Percentiles rank a stretch among this genome's conserved stretches.
phyloP scores from a whole-genome alignment of 2,888 invertebrate genomes.

The Thereva unica region DNA sequence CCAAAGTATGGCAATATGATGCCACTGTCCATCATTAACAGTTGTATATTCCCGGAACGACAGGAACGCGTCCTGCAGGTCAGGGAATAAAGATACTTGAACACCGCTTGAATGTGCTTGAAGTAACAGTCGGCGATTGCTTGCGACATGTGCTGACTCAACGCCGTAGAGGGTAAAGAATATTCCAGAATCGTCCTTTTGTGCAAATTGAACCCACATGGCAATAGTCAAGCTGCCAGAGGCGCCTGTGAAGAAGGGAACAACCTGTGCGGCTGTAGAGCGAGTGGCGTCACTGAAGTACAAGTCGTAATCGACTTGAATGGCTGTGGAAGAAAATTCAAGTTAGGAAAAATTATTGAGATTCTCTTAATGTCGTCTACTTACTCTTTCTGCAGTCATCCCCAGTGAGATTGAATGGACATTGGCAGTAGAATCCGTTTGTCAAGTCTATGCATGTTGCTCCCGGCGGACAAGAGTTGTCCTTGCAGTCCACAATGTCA shows the following conservation, averaged over 20 bases:
- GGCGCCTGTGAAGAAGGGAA: conserved; percentile 83
- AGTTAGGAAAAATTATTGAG: not conserved
- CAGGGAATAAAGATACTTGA: conserved; percentile 85
- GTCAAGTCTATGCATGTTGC: conserved; percentile 91
- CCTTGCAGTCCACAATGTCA: conserved; percentile 88
- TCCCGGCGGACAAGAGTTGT: conserved; percentile 91
- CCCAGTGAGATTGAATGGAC: conserved; percentile 95
- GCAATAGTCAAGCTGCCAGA: conserved; percentile 84
- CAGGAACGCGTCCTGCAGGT: conserved; percentile 85
- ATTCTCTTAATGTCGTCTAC: conserved; percentile 45
- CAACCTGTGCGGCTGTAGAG: conserved; percentile 89
- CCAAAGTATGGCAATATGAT: conserved; percentile 95
- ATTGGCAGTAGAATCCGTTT: conserved; percentile 91
- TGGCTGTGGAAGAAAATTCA: conserved; percentile 68
- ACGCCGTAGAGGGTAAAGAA: conserved; percentile 93
- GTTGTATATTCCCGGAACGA: conserved; percentile 91
- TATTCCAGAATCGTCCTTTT: conserved; percentile 87
- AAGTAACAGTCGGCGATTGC: conserved; percentile 77
- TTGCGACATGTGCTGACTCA: conserved; percentile 77
- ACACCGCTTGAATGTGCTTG: conserved; percentile 94
- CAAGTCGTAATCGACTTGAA: conserved; percentile 96
- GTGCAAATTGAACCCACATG: conserved; percentile 95
- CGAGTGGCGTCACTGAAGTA: conserved; percentile 91
- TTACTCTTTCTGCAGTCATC: conserved; percentile 94
- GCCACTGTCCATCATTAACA: conserved; percentile 96